phyloP scores from a whole-genome alignment of 2,888 invertebrate genomes.

The Isoperla grammatica region DNA sequence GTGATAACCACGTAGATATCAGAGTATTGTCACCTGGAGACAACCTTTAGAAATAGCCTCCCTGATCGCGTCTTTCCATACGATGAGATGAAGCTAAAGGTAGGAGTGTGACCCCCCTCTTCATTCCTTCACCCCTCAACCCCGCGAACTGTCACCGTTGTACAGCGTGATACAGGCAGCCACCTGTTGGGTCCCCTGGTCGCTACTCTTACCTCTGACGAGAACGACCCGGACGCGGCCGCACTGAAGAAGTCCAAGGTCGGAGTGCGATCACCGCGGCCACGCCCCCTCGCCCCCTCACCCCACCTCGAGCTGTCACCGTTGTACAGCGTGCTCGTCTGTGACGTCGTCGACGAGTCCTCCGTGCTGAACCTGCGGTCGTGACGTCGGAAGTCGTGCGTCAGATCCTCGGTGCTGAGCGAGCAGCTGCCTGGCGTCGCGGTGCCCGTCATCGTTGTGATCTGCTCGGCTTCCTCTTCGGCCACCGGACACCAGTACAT shows the following conservation, averaged over 20 bases:
- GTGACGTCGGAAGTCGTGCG: neutral
- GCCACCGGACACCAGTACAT: conserved; percentile 58
- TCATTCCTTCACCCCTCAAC: neutral
- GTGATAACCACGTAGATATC: too few species aligned
- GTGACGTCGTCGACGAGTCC: neutral
- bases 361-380: neutral
- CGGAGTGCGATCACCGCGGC: neutral
- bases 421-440: conserved; percentile 30
- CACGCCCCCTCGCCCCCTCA: neutral
- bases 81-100: too few species aligned
- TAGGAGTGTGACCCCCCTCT: too few species aligned
- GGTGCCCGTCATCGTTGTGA: conserved; percentile 46
- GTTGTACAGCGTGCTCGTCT: conserved; percentile 9
- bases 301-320: conserved; percentile 6
- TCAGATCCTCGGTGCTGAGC: conserved; percentile 16
- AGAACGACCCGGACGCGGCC: too few species aligned
- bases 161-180: too few species aligned
- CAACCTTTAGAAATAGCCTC: too few species aligned
- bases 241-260: too few species aligned
- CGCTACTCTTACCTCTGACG: too few species aligned
- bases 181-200: too few species aligned
- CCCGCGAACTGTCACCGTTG: conserved; percentile 6
- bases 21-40: too few species aligned
- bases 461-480: conserved; percentile 13
- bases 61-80: too few species aligned